phyloP scores from a whole-genome alignment of 2,888 invertebrate species.

The Drosophila bunnanda region DNA sequence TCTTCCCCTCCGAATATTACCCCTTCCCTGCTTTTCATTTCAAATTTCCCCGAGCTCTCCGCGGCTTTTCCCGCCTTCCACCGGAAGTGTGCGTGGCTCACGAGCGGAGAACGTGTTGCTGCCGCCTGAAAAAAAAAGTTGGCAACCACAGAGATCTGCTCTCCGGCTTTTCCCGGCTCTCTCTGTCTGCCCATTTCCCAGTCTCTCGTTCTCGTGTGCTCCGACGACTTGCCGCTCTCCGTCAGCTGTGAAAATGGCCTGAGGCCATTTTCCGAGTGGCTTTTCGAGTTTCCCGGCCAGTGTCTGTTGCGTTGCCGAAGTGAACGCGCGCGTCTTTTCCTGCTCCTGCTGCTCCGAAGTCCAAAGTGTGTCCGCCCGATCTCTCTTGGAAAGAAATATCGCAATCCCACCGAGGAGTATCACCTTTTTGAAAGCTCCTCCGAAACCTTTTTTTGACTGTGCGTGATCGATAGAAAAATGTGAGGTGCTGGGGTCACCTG shows the following conservation, averaged over 20 bases:
- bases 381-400: constrained; percentile 6
- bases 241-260: constrained; percentile 40
- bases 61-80: constrained; percentile 12
- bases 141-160: constrained; percentile 41
- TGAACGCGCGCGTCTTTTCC: constrained; percentile 75
- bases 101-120: constrained; percentile 26
- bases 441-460: constrained; percentile 26
- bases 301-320: constrained; percentile 82
- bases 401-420: constrained; percentile 6
- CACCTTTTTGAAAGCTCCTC: not conserved
- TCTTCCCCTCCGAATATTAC: constrained; percentile 6
- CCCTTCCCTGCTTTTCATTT: not conserved
- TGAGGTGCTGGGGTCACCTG: constrained; percentile 26
- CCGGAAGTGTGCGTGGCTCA: constrained; percentile 49
- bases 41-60: constrained; percentile 1
- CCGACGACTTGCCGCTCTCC: not conserved
- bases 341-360: constrained; percentile 54
- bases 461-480: constrained; percentile 39
- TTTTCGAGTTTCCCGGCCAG: constrained; percentile 62
- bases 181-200: not conserved
- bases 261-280: constrained; percentile 34
- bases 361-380: constrained; percentile 35
- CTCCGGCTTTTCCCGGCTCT: constrained; percentile 3
- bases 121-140: constrained; percentile 18
- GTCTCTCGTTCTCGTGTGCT: not conserved